These are phyloP conservation scores for Xylocopa sonorina DNA, from an alignment of 1,140 invertebrate genomes.

Conservation along the genomic window DNA sequence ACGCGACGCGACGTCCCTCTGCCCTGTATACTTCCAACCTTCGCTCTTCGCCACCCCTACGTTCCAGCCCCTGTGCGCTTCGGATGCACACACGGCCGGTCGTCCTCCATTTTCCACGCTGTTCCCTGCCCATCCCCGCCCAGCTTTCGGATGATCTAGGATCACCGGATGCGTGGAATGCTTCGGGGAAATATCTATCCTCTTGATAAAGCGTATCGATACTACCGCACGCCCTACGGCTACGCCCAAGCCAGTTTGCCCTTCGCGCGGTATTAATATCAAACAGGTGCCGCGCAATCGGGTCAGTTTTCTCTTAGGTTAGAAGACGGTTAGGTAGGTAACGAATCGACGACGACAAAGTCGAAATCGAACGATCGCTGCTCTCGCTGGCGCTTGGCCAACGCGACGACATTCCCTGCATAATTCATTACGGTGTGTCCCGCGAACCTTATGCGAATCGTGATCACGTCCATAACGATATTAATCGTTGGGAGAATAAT, in stretches of 20 bases:
- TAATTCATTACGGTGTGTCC: neutral
- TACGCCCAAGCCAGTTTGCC: neutral
- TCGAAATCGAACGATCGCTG: neutral
- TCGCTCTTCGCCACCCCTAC: conserved; percentile 19
- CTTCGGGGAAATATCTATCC: conserved; percentile 62
- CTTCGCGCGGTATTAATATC: conserved; percentile 26
- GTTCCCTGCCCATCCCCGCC: neutral
- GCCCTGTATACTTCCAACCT: conserved; percentile 9
- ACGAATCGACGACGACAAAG: neutral
- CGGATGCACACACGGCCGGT: neutral
- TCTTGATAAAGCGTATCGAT: conserved; percentile 17
- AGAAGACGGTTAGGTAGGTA: neutral
- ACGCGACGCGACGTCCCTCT: conserved; percentile 7
- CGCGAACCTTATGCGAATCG: neutral
- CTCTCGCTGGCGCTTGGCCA: conserved; percentile 11
- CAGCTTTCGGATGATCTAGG: conserved; percentile 47
- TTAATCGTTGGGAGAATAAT: neutral
- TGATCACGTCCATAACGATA: neutral
- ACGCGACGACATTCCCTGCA: conserved; percentile 1
- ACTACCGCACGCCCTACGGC: neutral
- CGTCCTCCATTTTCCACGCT: neutral
- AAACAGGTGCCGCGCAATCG: neutral
- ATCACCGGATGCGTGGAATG: conserved; percentile 53
- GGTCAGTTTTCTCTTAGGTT: conserved; percentile 17
- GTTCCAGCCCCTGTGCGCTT: conserved; percentile 20